Base-by-base conservation (phyloP, 2,888 invertebrate species). In the Cryptophagus acutangulus region DNA sequence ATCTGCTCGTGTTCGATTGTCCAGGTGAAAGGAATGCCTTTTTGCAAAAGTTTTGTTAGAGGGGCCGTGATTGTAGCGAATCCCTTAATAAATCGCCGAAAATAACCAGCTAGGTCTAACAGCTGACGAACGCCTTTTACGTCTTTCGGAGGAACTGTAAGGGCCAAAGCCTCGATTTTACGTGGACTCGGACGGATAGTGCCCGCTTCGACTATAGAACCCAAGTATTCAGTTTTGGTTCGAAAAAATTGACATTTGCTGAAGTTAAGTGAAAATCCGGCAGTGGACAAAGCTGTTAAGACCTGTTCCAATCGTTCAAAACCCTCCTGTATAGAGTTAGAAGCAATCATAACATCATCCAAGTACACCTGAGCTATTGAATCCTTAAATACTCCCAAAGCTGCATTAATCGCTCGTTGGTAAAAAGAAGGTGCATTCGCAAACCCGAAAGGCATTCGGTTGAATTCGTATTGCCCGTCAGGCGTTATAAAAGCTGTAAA, bases 271-370 rank as follows among this genome's bases (percentile, higher is more conserved):
- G 46, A 46, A 20, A 44, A 17, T 10, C 47, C 47, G 14, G 17
- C 16, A 33, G 39, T 17, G 17, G 36, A 16, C 8, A 49, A 25
- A 26, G 34, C 36, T n/a, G 45, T 31, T 17, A 49, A 49, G 6
- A 49, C 28, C 16, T 18, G 17, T 36, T 34, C 24, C n/a, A 49
- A 12, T 10, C 39, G 16, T n/a, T 38, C 10, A 10, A 49, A 28
- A 25, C 43, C 43, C 39, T 45, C 41, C 26, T 48, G 20, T n/a
- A 45, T 24, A 2, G 44, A 44, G 1, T 18, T 34, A 1, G 39
- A 33, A 33, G 41, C 46, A 16, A 49, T 42, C 4, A 43, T 36
- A 26, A 39, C 40, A 33, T 45, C 48, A 24, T 48, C 50, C 34
- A 50, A 26, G 30, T 50, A 50, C 10, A 48, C 43, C 4, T 41